phyloP scores from a whole-genome alignment of 2,113 vertebrate genomes.

The Phylloscopus trochiloides region DNA sequence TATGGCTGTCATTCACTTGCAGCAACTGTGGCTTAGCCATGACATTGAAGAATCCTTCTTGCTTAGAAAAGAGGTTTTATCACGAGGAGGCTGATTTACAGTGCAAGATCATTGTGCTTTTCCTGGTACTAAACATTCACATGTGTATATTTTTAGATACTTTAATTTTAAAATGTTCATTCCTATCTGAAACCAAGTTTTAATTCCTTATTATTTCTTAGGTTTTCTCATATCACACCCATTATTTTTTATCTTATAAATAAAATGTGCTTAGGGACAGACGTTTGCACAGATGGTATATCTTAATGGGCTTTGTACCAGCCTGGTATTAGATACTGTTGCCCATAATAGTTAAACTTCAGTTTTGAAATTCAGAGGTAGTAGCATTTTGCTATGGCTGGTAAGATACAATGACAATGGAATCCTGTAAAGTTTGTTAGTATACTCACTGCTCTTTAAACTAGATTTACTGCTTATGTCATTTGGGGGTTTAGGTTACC shows the following conservation, averaged over 20 bases:
- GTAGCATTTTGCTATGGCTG: not conserved
- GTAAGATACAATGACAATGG: not conserved
- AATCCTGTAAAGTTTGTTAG: not conserved
- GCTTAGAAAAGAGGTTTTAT: not conserved
- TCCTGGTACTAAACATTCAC: not conserved
- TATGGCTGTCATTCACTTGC: not conserved
- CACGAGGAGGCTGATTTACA: not conserved
- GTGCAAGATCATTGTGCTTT: not conserved
- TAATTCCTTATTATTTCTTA: constrained; percentile 9
- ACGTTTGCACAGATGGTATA: constrained; percentile 4
- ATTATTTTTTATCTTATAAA: constrained; percentile 27
- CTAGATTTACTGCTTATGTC: not conserved
- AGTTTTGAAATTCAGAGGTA: not conserved
- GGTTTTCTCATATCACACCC: not conserved
- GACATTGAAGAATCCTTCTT: constrained; percentile 17
- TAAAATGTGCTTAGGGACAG: constrained; percentile 1
- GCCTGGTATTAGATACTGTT: not conserved
- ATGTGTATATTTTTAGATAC: not conserved
- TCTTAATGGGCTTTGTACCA: constrained; percentile 6
- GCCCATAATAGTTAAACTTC: not conserved
- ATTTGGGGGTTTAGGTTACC: not conserved
- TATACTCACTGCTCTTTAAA: not conserved
- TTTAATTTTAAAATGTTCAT: not conserved
- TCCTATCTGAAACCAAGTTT: not conserved
- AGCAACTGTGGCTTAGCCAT: not conserved